Evolutionary conservation across 2,113 vertebrate genomes (phyloP), one percentile per base, ranked within the genome.

Genomic region (Cochlearius cochlearius): DNA sequence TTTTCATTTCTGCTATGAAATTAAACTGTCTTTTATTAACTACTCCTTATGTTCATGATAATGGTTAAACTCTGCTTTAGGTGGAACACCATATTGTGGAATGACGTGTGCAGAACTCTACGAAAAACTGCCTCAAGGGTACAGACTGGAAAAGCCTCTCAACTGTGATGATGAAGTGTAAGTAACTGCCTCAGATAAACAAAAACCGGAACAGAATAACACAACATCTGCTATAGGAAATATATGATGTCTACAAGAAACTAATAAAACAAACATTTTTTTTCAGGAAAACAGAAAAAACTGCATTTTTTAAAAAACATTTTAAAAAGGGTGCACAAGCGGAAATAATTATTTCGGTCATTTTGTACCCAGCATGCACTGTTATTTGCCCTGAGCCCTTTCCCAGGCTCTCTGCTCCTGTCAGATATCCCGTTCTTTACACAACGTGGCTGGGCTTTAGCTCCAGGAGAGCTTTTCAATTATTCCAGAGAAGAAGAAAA

Each of bases 161-260:
- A 99, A 99, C 96, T 99, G 99, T 91, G 99, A 99, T 2, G 98
- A 99, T 8, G 99, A 99, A 94, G 98, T 99, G 99, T 99, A 98
- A 98, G 99, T 98, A 76, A 49, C n/a, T 58, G n/a, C n/a, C n/a
- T 66, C 30, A 58, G 58, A 8, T n/a, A 43, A 43, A 43, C 58
- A 58, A 88, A 13, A 38, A 64, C 67, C 11, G 2, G 0, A 34
- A 41, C 12, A 62, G 17, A 78, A 0, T 9, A 69, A 52, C 16
- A 39, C 8, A 84, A 27, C 9, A 49, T 68, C 22, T 60, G 12
- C 20, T 43, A 15, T 4, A 64, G 32, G 23, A 82, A 78, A 80
- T n/a, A 68, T 2, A 86, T 7, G 0, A 64, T 27, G 8, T 86
- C 62, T 64, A 52, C 18, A 76, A 76, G 9, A 80, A 83, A 55